Conservation (phyloP, 2,113 vertebrate genomes). For the Colaptes auratus region DNA sequence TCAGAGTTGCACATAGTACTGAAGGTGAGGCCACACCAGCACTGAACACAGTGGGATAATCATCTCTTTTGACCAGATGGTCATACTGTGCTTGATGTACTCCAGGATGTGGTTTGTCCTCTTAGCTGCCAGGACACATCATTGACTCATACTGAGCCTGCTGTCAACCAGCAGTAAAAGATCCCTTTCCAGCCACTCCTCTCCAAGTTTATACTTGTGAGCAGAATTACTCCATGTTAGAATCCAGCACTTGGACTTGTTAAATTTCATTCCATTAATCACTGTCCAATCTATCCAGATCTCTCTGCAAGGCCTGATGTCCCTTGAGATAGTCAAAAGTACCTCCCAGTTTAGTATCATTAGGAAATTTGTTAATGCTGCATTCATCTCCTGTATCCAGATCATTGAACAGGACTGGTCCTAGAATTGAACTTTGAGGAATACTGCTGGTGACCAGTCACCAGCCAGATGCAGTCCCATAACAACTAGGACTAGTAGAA, state of each 20-base stretch:
- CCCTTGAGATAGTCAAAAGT: neutral
- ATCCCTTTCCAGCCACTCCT: neutral
- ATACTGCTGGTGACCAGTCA: fast-evolving
- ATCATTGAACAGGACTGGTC: neutral
- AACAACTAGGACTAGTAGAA: too few species aligned
- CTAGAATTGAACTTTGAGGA: neutral
- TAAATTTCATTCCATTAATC: neutral
- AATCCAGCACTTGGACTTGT: neutral
- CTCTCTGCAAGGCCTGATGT: neutral
- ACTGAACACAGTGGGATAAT: neutral
- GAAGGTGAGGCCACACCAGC: fast-evolving
- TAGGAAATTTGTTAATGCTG: neutral
- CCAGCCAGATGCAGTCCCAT: neutral
- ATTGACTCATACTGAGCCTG: neutral
- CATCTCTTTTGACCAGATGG: neutral
- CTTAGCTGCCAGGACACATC: neutral
- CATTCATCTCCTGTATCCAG: neutral
- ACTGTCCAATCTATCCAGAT: neutral
- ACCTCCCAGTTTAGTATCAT: neutral
- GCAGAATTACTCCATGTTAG: neutral
- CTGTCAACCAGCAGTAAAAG: neutral
- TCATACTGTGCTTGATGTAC: neutral
- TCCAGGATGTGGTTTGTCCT: neutral
- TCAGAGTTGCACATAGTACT: neutral
- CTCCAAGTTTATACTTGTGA: neutral